These are phyloP conservation scores for Peribatodes rhomboidaria DNA, from an alignment of 2,888 invertebrate genomes.

Conservation along the genomic window DNA sequence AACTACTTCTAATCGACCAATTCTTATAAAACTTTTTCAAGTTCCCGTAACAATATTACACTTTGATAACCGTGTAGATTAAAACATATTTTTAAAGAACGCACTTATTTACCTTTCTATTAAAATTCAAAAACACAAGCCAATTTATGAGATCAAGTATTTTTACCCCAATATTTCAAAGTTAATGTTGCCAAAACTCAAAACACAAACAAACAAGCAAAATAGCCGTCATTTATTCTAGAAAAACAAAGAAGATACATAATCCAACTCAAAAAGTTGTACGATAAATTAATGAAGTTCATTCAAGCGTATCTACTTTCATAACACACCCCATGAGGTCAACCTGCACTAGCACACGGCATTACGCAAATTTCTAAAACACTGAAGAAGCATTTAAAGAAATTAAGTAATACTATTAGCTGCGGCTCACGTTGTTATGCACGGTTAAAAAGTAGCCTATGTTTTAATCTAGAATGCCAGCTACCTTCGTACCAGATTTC, in stretches of 20 bases:
- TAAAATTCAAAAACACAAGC: neutral
- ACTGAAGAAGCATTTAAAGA: no score
- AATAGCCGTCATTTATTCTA: conserved; percentile 25
- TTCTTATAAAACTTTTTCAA: no score
- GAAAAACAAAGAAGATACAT: conserved; percentile 39
- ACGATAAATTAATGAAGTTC: conserved; percentile 38
- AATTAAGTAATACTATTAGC: no score
- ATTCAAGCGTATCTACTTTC: conserved; percentile 33
- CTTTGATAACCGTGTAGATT: no score
- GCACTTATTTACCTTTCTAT: neutral
- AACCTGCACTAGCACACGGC: neutral
- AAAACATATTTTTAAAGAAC: no score
- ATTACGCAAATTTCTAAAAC: no score
- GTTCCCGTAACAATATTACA: no score
- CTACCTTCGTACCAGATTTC: no score
- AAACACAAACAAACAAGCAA: conserved; percentile 7
- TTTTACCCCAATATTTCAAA: neutral
- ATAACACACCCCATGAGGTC: conserved; percentile 28
- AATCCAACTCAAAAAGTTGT: conserved; percentile 37
- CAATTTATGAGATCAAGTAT: neutral
- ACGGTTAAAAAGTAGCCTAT: no score
- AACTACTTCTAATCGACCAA: no score
- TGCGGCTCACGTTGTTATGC: no score
- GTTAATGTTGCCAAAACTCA: neutral
- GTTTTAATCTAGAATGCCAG: no score